Percentiles rank a stretch among this genome's conserved stretches.
Evolutionary conservation across 2,888 invertebrate species (phyloP).

Genomic region (Morpho deidamia): DNA sequence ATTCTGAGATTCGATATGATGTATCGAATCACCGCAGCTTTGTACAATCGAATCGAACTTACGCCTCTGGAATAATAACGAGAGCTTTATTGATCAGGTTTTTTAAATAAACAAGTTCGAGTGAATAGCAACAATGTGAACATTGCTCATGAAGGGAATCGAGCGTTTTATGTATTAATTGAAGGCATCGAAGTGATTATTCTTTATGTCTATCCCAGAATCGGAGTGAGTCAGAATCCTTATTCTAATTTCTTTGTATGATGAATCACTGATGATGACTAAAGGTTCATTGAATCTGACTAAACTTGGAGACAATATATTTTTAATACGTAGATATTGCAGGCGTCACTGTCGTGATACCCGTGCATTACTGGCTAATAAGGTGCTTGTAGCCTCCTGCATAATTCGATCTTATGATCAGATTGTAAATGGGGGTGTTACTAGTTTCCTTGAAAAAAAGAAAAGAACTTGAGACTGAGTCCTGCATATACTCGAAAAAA

Average conservation of each 20-base stretch:
- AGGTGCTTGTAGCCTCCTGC: too few relatives aligned
- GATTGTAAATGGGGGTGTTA: too few relatives aligned
- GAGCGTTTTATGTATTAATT: conserved; percentile 4
- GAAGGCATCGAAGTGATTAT: background rate
- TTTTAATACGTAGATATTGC: too few relatives aligned
- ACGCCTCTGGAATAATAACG: conserved; percentile 39
- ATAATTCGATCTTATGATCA: too few relatives aligned
- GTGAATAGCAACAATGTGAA: conserved; percentile 2
- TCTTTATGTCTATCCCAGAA: background rate
- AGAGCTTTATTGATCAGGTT: conserved; percentile 36
- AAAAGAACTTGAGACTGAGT: too few relatives aligned
- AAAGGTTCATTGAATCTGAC: background rate
- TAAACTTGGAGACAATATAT: background rate
- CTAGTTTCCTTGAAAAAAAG: too few relatives aligned
- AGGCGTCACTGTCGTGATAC: too few relatives aligned
- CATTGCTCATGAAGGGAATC: conserved; percentile 1
- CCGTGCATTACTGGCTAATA: too few relatives aligned
- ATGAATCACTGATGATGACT: conserved; percentile 3
- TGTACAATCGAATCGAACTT: conserved; percentile 10
- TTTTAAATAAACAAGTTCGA: conserved; percentile 7
- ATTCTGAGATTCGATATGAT: background rate
- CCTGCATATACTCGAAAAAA: too few relatives aligned
- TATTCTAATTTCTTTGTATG: conserved; percentile 4
- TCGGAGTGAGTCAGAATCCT: conserved; percentile 1
- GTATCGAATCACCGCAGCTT: background rate